phyloP scores from a whole-genome alignment of 2,888 invertebrate species.

The Adelphocoris suturalis region DNA sequence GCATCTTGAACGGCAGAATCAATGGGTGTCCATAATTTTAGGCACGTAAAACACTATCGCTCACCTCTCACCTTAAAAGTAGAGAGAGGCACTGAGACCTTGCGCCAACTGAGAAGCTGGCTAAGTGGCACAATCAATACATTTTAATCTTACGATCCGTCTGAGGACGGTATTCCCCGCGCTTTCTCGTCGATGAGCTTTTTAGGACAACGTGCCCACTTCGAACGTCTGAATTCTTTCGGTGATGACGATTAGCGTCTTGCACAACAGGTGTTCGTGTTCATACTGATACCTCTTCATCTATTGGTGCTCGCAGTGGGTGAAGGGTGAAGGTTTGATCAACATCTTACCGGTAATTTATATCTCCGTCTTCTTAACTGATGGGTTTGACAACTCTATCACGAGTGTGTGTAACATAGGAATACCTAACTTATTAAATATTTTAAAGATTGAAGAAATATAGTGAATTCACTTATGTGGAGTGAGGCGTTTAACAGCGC shows the following conservation, averaged over 20 bases:
- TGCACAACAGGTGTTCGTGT: neutral
- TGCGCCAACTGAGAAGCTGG: neutral
- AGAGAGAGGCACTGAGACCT: neutral
- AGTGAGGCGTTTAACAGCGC: too few species aligned
- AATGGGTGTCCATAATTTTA: neutral
- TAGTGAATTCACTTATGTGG: too few species aligned
- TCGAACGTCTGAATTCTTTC: neutral
- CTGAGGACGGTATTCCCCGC: neutral
- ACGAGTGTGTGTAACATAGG: neutral
- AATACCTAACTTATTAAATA: too few species aligned
- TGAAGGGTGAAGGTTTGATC: neutral
- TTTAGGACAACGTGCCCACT: neutral
- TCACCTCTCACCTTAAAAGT: slow-evolving; percentile 24
- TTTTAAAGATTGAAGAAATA: neutral
- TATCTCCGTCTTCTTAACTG: neutral
- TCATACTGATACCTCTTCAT: neutral
- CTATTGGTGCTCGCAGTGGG: neutral
- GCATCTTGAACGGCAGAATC: too few species aligned
- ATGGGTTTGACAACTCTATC: neutral
- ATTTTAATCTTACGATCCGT: neutral
- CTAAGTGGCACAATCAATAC: slow-evolving; percentile 4
- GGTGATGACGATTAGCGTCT: slow-evolving; percentile 5
- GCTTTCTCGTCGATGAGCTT: neutral
- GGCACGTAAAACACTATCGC: neutral
- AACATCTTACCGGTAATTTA: neutral